Conservation (phyloP, 2,888 invertebrate species). For the Drosophila infuscata region DNA sequence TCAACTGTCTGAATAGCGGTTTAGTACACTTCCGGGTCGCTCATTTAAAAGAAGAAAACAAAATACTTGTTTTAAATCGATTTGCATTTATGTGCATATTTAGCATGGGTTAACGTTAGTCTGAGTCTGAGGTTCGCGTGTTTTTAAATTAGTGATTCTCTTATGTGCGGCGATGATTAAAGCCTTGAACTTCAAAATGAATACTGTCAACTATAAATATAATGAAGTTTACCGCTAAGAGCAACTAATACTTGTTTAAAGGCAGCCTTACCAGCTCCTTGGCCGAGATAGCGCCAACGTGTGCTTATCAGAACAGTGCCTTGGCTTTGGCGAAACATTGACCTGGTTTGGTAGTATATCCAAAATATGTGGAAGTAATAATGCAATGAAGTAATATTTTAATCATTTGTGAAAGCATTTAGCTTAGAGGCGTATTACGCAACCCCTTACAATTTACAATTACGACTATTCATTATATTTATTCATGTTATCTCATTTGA, state of each 20-base stretch:
- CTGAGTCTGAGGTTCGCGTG: constrained; percentile 37
- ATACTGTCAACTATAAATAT: constrained; percentile 28
- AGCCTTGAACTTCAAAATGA: constrained; percentile 68
- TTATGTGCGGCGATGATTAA: constrained; percentile 46
- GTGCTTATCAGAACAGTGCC: constrained; percentile 57
- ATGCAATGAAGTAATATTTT: constrained; percentile 8
- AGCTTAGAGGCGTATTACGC: neutral
- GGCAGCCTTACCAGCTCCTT: constrained; percentile 49
- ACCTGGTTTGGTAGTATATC: constrained; percentile 48
- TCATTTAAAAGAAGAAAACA: constrained; percentile 10
- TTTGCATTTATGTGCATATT: constrained; percentile 60
- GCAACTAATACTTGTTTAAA: constrained; percentile 9
- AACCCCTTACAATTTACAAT: neutral
- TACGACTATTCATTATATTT: constrained; percentile 10
- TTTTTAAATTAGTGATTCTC: constrained; percentile 46
- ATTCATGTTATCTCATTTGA: constrained; percentile 3
- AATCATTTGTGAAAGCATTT: constrained; percentile 6
- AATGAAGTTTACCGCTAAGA: constrained; percentile 51
- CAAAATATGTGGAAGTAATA: constrained; percentile 1
- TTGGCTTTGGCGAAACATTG: constrained; percentile 46
- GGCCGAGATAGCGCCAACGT: constrained; percentile 49
- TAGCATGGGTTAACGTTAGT: constrained; percentile 40
- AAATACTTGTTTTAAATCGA: constrained; percentile 50
- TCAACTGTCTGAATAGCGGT: constrained; percentile 38
- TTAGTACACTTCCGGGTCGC: constrained; percentile 64